Conservation (phyloP, 2,888 invertebrate genomes). For the Mesodorylaimus sp. region DNA sequence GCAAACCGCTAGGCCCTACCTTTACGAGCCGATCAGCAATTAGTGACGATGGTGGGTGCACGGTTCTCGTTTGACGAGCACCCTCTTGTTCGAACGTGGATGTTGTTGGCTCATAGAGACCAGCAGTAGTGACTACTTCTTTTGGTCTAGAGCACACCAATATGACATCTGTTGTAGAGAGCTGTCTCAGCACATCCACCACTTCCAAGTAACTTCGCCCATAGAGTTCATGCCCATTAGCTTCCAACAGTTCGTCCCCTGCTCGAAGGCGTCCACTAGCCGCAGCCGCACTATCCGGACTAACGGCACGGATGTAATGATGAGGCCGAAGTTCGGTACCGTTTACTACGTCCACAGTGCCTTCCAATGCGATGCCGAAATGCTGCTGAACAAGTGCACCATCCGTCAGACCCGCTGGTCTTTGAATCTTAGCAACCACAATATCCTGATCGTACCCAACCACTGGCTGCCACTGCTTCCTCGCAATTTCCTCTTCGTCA, state of each 20-base stretch:
- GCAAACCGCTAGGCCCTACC: no score
- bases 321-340: constrained; percentile 92
- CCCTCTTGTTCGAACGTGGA: no score
- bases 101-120: neutral
- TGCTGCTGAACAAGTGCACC: no score
- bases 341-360: constrained; percentile 88
- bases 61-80: no score
- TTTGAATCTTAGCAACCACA: neutral
- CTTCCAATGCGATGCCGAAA: constrained; percentile 45
- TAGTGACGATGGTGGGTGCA: no score
- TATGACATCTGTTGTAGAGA: neutral
- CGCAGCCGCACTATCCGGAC: constrained; percentile 94
- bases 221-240: neutral
- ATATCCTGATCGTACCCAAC: neutral
- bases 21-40: no score
- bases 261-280: constrained; percentile 67
- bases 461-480: neutral
- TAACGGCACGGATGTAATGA: constrained; percentile 78
- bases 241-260: constrained; percentile 78
- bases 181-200: neutral
- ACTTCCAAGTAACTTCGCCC: constrained; percentile 2
- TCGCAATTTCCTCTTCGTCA: neutral
- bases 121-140: neutral
- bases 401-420: neutral
- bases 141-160: neutral